Evolutionary conservation across 2,113 vertebrate species (phyloP).

Genomic region (Epinephelus moara): DNA sequence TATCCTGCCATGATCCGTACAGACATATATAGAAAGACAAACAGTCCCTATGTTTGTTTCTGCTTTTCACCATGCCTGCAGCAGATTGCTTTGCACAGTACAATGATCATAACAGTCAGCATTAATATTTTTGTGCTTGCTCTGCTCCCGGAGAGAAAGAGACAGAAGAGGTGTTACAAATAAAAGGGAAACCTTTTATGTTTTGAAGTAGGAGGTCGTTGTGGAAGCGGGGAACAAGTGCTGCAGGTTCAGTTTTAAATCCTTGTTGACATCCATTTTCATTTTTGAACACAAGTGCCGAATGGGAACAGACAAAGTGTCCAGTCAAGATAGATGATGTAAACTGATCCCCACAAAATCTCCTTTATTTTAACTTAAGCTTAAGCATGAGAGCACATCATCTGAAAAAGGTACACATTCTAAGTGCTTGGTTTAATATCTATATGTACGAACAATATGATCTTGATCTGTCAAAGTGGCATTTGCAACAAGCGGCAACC

Average conservation of each 20-base stretch:
- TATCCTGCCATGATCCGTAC: conserved; percentile 26
- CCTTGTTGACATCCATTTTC: conserved; percentile 43
- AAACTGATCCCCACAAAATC: background rate
- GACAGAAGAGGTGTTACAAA: conserved; percentile 30
- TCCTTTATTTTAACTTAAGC: background rate
- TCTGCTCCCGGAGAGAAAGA: conserved; percentile 30
- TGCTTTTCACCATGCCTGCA: conserved; percentile 9
- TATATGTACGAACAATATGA: background rate
- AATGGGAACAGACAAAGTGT: conserved; percentile 13
- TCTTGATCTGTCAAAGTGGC: background rate
- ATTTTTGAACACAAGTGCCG: conserved; percentile 16
- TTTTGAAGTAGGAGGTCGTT: conserved; percentile 14
- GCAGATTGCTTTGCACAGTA: conserved; percentile 64
- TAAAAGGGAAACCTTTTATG: conserved; percentile 54
- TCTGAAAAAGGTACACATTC: background rate
- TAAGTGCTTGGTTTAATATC: background rate
- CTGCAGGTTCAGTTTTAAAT: conserved; percentile 49
- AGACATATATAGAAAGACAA: conserved; percentile 33
- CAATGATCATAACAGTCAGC: conserved; percentile 55
- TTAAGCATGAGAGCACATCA: background rate
- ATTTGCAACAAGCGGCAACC: no score
- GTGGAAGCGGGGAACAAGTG: conserved; percentile 31
- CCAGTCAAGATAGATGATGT: background rate
- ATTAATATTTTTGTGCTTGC: conserved; percentile 44
- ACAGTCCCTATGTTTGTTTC: conserved; percentile 38